Base-by-base conservation (phyloP, 2,113 vertebrate genomes). In the Corapipo altera region DNA sequence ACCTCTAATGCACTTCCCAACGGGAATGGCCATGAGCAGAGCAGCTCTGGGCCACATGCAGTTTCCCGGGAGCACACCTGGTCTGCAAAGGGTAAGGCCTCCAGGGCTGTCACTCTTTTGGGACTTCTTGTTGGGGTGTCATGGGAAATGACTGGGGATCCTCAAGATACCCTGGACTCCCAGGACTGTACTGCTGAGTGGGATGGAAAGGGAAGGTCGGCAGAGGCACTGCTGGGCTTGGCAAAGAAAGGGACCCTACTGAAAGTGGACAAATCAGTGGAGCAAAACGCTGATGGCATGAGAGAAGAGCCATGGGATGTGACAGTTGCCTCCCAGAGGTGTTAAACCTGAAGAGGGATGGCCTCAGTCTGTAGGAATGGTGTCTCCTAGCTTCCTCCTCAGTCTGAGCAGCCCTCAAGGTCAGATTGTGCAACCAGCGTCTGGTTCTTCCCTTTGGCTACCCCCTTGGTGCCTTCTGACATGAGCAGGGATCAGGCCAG, bases 1-100 rank as follows among this genome's bases (percentile, higher is more conserved):
- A 98, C 96, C 27, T 99, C 99, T 96, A 99, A 99, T 27, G 98
- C 98, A 28, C 96, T 99, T 21, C 98, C 99, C 16, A 96, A 8
- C 0, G 97, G 97, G 28, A 96, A 97, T 62, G 75, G 95, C 75
- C 98, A 97, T 52, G 98, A 97, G 46, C 96, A 97, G 54, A 69
- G 96, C 66, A 92, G 94, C 49, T 84, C 97, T 65, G 73, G 94
- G 72, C 98, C 96, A 76, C 96, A 91, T 2, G 26, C 72, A 0
- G 70, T 95, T 28, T 97, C 97, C 89, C 96, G 94, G 96, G 98
- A 97, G 95, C 98, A 97, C 48, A 95, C 81, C 1, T 87, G 98
- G 39, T 89, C 96, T 73, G 95, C 98, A 75, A 98, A 98, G 97
- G 99, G 99, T 99, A 98, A 98, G 97, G 49, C 44, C 35, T 54